A percentile compares a stretch with the other conserved stretches of the same genome.
phyloP scores from a whole-genome alignment of 2,113 vertebrate species.

The Pontoporia blainvillei region DNA sequence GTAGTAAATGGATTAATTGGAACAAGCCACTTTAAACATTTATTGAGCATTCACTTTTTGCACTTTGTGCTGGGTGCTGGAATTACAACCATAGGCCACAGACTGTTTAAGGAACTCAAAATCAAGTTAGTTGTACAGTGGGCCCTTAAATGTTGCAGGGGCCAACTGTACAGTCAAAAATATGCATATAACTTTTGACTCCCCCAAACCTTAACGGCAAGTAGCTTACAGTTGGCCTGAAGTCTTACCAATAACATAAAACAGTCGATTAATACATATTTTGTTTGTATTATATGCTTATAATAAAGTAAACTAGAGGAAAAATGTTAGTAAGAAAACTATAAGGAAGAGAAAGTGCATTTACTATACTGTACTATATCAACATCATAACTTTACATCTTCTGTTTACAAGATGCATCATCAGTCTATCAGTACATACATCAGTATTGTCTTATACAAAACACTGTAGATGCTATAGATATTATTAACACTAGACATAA shows the following conservation, averaged over 20 bases:
- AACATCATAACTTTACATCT: neutral
- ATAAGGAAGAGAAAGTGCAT: neutral
- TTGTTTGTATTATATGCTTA: neutral
- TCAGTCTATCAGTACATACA: neutral
- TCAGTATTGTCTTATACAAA: neutral
- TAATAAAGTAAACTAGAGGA: neutral
- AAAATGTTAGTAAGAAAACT: neutral
- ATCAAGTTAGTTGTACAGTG: neutral
- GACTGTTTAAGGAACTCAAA: neutral
- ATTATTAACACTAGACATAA: neutral
- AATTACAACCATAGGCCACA: neutral
- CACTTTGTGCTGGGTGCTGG: neutral
- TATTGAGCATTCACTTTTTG: neutral
- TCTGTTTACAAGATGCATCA: neutral
- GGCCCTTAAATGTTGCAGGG: neutral
- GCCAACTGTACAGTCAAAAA: neutral
- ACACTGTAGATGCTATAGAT: neutral
- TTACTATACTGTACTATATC: neutral
- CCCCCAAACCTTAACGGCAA: neutral
- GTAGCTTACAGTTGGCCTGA: neutral
- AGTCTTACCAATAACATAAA: neutral
- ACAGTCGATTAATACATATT: neutral
- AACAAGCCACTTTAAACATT: neutral
- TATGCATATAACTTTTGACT: neutral
- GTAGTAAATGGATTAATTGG: neutral